Evolutionary conservation across 2,113 vertebrate species (phyloP).

Genomic region (Sinocyclocheilus maitianheensis): DNA sequence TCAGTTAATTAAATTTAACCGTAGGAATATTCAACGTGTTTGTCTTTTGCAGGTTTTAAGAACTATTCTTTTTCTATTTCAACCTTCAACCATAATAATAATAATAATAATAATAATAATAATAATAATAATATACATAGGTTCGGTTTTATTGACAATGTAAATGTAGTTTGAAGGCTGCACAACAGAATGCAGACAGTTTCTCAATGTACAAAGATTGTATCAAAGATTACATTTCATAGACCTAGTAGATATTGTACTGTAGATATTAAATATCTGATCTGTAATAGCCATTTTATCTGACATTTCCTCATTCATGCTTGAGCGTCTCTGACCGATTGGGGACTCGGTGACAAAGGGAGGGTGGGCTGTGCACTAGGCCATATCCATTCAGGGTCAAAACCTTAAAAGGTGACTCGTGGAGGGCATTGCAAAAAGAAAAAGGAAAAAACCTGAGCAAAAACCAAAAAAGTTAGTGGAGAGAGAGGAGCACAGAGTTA

Average conservation of each 20-base stretch:
- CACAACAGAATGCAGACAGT: background rate
- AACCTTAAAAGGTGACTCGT: slow-evolving; percentile 25
- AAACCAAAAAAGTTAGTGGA: background rate
- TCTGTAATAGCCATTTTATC: slow-evolving; percentile 5
- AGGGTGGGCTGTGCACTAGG: slow-evolving; percentile 14
- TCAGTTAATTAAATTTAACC: no score
- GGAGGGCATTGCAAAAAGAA: background rate
- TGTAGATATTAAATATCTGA: background rate
- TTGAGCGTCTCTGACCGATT: slow-evolving; percentile 51
- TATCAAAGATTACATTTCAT: background rate
- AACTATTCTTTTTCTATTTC: no score
- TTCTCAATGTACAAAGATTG: background rate
- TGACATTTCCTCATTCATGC: slow-evolving; percentile 50
- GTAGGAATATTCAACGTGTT: no score
- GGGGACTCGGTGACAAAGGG: background rate
- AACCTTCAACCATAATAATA: no score
- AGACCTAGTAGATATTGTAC: background rate
- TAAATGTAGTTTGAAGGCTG: background rate
- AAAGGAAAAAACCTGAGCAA: background rate
- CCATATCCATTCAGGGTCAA: slow-evolving; percentile 21
- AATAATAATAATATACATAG: no score
- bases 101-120: no score
- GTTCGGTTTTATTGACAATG: no score
- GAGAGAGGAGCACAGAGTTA: slow-evolving; percentile 1
- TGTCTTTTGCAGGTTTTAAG: no score